Evolutionary conservation across 1,140 invertebrate genomes (phyloP).

Genomic region (Acromyrmex charruanus): DNA sequence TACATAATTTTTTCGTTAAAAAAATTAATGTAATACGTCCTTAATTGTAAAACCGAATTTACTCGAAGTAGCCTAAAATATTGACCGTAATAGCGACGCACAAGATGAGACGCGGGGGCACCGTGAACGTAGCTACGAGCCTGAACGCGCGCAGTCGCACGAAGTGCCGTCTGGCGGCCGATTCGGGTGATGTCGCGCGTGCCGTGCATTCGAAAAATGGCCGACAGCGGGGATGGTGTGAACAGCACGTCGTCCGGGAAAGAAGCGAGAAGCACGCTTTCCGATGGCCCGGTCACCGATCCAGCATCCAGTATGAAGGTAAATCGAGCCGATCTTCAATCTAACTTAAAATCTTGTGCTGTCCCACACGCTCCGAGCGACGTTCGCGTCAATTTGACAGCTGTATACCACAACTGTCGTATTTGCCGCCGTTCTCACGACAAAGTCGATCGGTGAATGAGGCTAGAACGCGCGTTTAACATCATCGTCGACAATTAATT

Average conservation of each 20-base stretch:
- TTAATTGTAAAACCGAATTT: neutral
- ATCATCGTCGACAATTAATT: neutral
- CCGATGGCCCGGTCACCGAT: conserved; percentile 83
- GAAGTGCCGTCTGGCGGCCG: conserved; percentile 36
- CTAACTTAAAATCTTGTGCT: neutral
- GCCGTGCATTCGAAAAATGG: conserved; percentile 81
- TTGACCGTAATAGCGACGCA: neutral
- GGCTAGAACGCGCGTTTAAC: neutral
- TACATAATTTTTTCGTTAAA: no score
- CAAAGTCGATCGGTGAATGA: neutral
- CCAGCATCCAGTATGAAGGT: conserved; percentile 82
- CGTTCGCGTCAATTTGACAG: conserved; percentile 29
- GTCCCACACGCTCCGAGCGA: neutral
- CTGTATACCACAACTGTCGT: conserved; percentile 40
- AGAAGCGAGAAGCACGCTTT: conserved; percentile 79
- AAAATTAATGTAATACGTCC: no score
- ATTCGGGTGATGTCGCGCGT: conserved; percentile 15
- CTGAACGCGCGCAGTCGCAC: neutral
- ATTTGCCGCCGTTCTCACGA: conserved; percentile 62
- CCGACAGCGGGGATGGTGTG: conserved; percentile 82
- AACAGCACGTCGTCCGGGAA: conserved; percentile 80
- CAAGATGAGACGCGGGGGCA: neutral
- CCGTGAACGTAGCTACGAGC: no score
- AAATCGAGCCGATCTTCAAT: conserved; percentile 58
- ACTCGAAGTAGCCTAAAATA: neutral